Base-by-base conservation (phyloP, 1,140 invertebrate genomes). In the Drosophila erecta region DNA sequence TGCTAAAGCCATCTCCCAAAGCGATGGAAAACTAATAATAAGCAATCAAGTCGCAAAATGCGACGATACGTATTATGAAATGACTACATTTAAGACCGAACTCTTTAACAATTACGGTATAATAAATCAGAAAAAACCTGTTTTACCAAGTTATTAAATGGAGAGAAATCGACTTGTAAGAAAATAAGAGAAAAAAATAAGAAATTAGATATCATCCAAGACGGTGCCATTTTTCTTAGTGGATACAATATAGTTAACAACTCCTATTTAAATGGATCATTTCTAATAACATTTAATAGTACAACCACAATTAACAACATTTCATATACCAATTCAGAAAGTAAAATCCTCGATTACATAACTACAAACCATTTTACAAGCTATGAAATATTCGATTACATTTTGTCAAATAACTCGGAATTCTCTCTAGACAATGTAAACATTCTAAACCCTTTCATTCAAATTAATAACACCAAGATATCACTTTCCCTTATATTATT, bases 261-360 rank as follows among this genome's bases (percentile, higher is more conserved):
- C 5, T 17, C 41, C 11, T 7, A 47, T 3, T 37, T 58, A 47
- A 47, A 47, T 8, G 56, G 17, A 1, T 35, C 17, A 12, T 58
- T 15, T 11, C 12, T 37, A n/a, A 47, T 58, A 46, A 47, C 56
- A 35, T 37, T 58, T 15, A 58, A 47, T 47, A 12, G 27, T 20
- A 58, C 56, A 35, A 46, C 40, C 6, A 35, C 0, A 43, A 56
- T n/a, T 10, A 35, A 22, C 17, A 44, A 44, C 11, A n/a, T 57
- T 22, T 22, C 22, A 10, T 20, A 44, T 43, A 43, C 22, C 12
- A 54, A 54, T 43, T 6, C 41, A 27, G 24, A 56, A 5, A 56
- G 38, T 4, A 30, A 44, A 30, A 57, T 44, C 33, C 41, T 44
- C 3, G 5, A n/a, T 2, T 17, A 17, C 17, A 17, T 17, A 17